Evolutionary conservation across 2,888 invertebrate species (phyloP), one percentile per base, ranked within the genome.

Genomic region (Lycophotia porphyrea): DNA sequence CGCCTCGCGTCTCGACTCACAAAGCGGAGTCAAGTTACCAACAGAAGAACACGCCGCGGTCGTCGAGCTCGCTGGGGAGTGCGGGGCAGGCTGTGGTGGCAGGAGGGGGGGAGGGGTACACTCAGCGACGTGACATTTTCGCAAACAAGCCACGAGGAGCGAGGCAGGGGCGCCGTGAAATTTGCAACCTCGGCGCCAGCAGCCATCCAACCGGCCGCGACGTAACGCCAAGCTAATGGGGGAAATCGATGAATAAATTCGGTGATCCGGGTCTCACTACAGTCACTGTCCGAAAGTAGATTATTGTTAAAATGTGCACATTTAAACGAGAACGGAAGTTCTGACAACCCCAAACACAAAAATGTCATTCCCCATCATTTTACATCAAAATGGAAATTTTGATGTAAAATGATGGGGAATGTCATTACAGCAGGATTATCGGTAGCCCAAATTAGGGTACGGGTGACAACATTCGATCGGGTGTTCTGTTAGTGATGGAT

Each of bases 101-200:
- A 78, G 86, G 88, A 66, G 84, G 80, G 85, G 88, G 82, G 79
- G 84, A 81, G 82, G 86, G 88, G 89, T 85, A 89, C 88, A 85
- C 88, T 88, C 86, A 83, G 88, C 91, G 92, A 94, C 94, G 94
- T 94, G 95, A 94, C 93, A 95, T 94, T 94, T 93, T 94, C 93
- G 92, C 93, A 94, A 95, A 95, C 93, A 94, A 94, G 92, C 91
- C 88, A 88, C 90, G 90, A 91, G 88, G 81, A 90, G 85, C 88
- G 89, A 89, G 87, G 89, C 89, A 88, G 88, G 89, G 90, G 89
- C 86, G 91, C 88, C 89, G 90, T 88, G 88, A 92, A 91, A 93
- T 91, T 92, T 92, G 91, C 92, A 92, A 93, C 90, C 90, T 89
- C 91, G 92, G 91, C 91, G 92, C 93, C 91, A 90, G 86, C 86